phyloP scores from a whole-genome alignment of 2,113 vertebrate genomes.

The Chaetura pelagica region DNA sequence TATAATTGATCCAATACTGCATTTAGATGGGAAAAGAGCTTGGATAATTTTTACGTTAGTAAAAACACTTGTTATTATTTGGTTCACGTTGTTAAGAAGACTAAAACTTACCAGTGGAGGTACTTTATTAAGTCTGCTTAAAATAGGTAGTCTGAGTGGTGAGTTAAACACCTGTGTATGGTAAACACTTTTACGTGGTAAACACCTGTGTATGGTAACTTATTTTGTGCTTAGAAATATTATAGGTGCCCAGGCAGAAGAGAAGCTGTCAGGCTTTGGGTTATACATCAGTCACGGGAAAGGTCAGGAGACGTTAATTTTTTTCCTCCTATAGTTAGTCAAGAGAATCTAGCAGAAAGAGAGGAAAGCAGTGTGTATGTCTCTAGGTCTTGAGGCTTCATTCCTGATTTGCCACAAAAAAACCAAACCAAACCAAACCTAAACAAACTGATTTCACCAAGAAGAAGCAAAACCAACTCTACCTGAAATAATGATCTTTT shows the following conservation, averaged over 20 bases:
- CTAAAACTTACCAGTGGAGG: not conserved
- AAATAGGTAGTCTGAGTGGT: not conserved
- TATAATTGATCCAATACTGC: not conserved
- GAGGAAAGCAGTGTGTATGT: accelerated
- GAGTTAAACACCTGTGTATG: not conserved
- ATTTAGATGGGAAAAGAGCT: not conserved
- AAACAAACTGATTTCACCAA: not conserved
- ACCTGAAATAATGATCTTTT: not conserved
- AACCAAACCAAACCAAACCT: too few species aligned
- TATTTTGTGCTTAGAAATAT: not conserved
- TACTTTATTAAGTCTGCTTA: not conserved
- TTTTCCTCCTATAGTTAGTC: not conserved
- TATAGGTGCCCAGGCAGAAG: not conserved
- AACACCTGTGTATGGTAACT: not conserved
- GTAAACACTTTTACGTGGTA: too few species aligned
- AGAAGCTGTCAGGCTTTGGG: not conserved
- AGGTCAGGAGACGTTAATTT: not conserved
- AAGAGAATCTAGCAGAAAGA: not conserved
- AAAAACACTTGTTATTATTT: not conserved
- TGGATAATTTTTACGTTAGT: not conserved
- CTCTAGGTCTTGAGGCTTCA: not conserved
- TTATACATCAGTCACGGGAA: not conserved
- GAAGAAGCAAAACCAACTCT: not conserved
- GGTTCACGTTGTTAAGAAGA: not conserved
- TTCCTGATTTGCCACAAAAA: not conserved